Percentiles rank a stretch among this genome's conserved stretches.
Conservation (phyloP, 2,113 vertebrate genomes). For the Vidua macroura region DNA sequence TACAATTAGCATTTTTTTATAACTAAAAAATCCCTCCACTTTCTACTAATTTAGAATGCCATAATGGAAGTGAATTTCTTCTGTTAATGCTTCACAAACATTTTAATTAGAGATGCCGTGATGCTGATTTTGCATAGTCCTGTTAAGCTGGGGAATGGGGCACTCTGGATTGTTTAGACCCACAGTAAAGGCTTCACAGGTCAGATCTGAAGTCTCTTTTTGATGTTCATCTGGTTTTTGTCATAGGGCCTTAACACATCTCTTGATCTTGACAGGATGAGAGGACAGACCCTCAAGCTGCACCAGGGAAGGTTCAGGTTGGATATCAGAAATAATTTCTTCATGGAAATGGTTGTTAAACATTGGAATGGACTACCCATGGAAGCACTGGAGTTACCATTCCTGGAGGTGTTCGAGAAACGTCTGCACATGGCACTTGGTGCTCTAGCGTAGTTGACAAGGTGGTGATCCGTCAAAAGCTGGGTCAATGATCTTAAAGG, state of each 20-base stretch:
- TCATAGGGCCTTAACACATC: not conserved
- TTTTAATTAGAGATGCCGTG: not conserved
- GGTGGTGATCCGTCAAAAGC: not conserved
- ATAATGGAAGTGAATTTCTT: not conserved
- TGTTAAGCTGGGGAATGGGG: not conserved
- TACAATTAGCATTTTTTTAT: not conserved
- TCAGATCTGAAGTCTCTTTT: not conserved
- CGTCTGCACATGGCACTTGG: rapidly evolving
- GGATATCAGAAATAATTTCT: not conserved
- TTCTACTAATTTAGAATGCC: not conserved
- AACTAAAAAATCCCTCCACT: not conserved
- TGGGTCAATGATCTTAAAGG: not conserved
- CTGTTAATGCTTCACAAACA: not conserved
- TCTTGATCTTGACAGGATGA: rapidly evolving
- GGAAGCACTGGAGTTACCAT: not conserved
- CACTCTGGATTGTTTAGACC: not conserved
- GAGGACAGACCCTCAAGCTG: not conserved
- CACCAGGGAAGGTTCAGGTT: rapidly evolving
- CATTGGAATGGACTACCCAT: not conserved
- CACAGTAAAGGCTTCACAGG: not conserved
- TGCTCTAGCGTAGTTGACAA: not conserved
- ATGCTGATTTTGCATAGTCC: not conserved
- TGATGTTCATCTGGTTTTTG: not conserved
- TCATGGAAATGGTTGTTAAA: not conserved
- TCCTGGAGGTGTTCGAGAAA: not conserved